These are phyloP conservation scores for Tuberolachnus salignus DNA, from an alignment of 2,888 invertebrate species.

Conservation along the genomic window DNA sequence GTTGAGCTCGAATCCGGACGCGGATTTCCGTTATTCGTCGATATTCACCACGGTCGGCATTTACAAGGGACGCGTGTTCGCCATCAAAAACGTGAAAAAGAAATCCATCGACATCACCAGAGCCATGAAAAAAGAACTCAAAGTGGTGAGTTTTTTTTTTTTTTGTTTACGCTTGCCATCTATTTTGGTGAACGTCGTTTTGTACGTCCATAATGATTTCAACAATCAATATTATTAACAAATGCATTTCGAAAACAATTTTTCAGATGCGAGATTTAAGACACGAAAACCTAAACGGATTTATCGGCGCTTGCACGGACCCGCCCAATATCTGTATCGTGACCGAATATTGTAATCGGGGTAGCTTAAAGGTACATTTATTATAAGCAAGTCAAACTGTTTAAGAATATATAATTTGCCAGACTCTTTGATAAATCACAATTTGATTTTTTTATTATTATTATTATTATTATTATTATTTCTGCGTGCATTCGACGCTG, in stretches of 20 bases:
- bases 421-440: background rate
- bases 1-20: constrained; percentile 88
- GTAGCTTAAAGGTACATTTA: constrained; percentile 78
- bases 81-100: constrained; percentile 83
- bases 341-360: constrained; percentile 86
- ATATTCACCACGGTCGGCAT: constrained; percentile 90
- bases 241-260: too few species aligned
- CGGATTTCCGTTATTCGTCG: constrained; percentile 87
- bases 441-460: too few species aligned
- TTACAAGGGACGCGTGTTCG: constrained; percentile 84
- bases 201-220: too few species aligned
- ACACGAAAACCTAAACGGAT: constrained; percentile 90
- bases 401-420: background rate
- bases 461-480: too few species aligned
- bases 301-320: constrained; percentile 90
- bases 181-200: too few species aligned
- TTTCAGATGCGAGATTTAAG: constrained; percentile 83
- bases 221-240: too few species aligned
- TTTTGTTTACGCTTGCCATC: too few species aligned
- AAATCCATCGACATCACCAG: constrained; percentile 87
- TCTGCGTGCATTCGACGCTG: too few species aligned
- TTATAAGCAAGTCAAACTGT: background rate
- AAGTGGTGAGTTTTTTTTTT: constrained; percentile 71
- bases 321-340: constrained; percentile 88
- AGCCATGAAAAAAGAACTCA: constrained; percentile 90